These are phyloP conservation scores for Pseudomugil gertrudae DNA, from an alignment of 2,797 vertebrate genomes.

Conservation along the genomic window DNA sequence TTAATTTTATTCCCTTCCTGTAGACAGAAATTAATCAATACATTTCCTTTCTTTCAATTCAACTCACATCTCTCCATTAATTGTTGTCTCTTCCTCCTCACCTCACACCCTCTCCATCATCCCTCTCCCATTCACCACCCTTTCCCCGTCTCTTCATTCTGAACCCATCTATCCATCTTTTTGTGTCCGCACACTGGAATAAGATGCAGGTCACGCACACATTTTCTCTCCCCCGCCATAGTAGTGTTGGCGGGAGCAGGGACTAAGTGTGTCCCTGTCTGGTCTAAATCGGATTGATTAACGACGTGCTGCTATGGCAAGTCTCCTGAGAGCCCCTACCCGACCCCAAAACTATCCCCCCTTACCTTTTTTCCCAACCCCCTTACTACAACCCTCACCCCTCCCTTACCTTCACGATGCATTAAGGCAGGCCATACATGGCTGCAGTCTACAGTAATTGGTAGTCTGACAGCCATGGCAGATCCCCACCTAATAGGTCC, in stretches of 20 bases:
- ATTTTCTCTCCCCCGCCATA: constrained; percentile 61
- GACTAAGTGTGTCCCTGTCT: constrained; percentile 83
- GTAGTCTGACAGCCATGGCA: constrained; percentile 76
- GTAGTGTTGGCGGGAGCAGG: constrained; percentile 70
- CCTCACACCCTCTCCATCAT: constrained; percentile 68
- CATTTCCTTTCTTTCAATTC: constrained; percentile 77
- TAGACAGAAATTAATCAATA: constrained; percentile 73
- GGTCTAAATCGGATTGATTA: constrained; percentile 86
- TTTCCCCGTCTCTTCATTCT: constrained; percentile 73
- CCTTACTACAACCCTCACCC: constrained; percentile 34
- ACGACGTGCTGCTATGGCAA: constrained; percentile 76
- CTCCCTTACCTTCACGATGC: constrained; percentile 58
- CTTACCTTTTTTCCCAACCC: constrained; percentile 2
- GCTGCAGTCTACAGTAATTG: constrained; percentile 80
- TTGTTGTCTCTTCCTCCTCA: constrained; percentile 71
- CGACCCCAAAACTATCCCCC: constrained; percentile 1
- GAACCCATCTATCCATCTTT: constrained; percentile 81
- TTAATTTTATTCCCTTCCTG: constrained; percentile 47
- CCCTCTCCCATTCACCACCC: constrained; percentile 56
- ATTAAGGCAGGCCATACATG: constrained; percentile 62
- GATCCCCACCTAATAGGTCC: constrained; percentile 81
- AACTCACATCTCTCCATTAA: constrained; percentile 81
- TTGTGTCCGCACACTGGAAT: constrained; percentile 65
- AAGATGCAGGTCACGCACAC: constrained; percentile 84
- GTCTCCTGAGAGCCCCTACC: constrained; percentile 75